A percentile compares a stretch with the other conserved stretches of the same genome.
Conservation (phyloP, 2,888 invertebrate species). For the Doris montereyensis region DNA sequence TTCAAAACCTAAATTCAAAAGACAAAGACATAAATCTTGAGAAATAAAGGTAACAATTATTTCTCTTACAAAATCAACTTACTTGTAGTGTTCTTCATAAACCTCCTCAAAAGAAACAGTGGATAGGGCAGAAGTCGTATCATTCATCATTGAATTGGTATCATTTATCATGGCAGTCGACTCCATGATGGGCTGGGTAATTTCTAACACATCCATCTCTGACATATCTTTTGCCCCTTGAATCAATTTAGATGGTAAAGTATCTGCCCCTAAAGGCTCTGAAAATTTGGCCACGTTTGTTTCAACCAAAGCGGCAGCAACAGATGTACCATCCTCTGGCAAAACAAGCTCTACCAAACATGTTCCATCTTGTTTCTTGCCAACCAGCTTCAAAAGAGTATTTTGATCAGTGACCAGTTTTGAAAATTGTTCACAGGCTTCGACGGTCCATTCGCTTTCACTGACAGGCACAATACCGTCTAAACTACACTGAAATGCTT, state of each 20-base stretch:
- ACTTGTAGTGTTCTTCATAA: constrained; percentile 21
- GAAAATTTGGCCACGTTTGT: neutral
- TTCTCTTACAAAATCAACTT: too few relatives aligned
- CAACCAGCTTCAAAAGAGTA: constrained; percentile 39
- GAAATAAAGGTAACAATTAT: too few relatives aligned
- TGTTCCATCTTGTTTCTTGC: constrained; percentile 37
- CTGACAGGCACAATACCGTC: constrained; percentile 25
- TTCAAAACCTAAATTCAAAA: too few relatives aligned
- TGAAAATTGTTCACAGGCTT: constrained; percentile 14
- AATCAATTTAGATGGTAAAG: neutral
- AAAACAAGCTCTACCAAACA: constrained; percentile 41
- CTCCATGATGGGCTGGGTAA: constrained; percentile 43
- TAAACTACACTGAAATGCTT: constrained; percentile 61
- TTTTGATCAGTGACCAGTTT: constrained; percentile 33
- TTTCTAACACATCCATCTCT: constrained; percentile 35
- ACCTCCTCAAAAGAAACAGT: constrained; percentile 8
- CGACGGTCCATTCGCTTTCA: constrained; percentile 28
- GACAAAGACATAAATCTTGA: too few relatives aligned
- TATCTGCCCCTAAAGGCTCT: neutral
- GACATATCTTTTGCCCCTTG: constrained; percentile 17
- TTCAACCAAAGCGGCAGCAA: neutral
- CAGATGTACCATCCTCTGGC: constrained; percentile 25
- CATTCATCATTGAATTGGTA: neutral
- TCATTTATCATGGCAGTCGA: constrained; percentile 34
- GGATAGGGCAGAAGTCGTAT: neutral